phyloP scores from a whole-genome alignment of 2,113 vertebrate genomes.

The Haemorhous mexicanus region DNA sequence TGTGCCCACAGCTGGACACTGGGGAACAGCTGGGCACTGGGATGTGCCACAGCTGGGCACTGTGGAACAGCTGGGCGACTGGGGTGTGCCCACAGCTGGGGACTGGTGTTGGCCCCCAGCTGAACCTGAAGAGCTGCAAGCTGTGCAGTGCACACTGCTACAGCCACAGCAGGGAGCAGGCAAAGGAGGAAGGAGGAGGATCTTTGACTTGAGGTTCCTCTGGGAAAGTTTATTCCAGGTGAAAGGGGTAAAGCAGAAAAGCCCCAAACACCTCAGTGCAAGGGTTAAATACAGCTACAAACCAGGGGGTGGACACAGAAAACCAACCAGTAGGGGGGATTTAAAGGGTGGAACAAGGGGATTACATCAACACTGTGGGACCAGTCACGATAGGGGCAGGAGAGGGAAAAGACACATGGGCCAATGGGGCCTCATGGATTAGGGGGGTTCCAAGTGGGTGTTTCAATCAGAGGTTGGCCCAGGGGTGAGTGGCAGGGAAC shows the following conservation, averaged over 20 bases:
- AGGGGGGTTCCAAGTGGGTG: neutral
- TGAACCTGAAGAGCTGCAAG: neutral
- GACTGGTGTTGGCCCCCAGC: too few species aligned
- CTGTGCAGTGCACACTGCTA: neutral
- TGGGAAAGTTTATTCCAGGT: neutral
- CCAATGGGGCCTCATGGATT: neutral
- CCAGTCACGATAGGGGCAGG: neutral
- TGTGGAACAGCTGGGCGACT: neutral
- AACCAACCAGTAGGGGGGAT: neutral
- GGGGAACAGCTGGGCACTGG: neutral
- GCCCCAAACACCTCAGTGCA: neutral
- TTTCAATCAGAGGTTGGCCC: neutral
- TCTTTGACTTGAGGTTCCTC: neutral
- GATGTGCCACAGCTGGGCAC: too few species aligned
- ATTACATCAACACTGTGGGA: neutral
- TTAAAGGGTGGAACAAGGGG: neutral
- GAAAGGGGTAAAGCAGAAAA: neutral
- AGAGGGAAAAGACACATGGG: neutral
- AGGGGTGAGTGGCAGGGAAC: neutral
- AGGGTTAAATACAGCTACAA: neutral
- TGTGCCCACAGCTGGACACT: too few species aligned
- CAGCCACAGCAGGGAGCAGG: neutral
- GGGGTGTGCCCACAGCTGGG: too few species aligned
- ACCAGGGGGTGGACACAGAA: neutral
- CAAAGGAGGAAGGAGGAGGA: neutral